These are phyloP conservation scores for Heteropelma amictum DNA, from an alignment of 2,888 invertebrate species.

Conservation along the genomic window DNA sequence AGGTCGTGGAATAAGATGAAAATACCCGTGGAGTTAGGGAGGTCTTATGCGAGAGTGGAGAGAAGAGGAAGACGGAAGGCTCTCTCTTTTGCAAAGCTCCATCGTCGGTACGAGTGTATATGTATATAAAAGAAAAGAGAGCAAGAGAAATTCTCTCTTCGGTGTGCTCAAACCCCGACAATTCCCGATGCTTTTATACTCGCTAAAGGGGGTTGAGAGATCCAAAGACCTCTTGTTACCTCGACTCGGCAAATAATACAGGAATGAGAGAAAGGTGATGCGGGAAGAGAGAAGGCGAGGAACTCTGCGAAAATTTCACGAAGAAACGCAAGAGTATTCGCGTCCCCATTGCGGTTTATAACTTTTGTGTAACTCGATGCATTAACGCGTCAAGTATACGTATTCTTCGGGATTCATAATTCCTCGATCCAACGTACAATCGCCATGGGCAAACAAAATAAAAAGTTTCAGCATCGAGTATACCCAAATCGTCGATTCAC, in stretches of 20 bases:
- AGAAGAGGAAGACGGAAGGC: slow-evolving; percentile 20
- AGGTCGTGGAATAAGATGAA: slow-evolving; percentile 76
- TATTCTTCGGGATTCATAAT: slow-evolving; percentile 41
- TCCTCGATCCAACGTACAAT: slow-evolving; percentile 19
- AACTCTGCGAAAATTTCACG: slow-evolving; percentile 71
- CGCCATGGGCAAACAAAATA: background rate
- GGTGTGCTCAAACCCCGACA: slow-evolving; percentile 26
- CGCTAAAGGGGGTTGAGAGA: slow-evolving; percentile 38
- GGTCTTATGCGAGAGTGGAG: slow-evolving; percentile 68
- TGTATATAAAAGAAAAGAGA: background rate
- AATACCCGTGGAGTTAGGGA: slow-evolving; percentile 77
- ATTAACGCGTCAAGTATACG: slow-evolving; percentile 61
- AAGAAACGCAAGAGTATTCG: slow-evolving; percentile 55
- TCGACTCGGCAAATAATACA: slow-evolving; percentile 72
- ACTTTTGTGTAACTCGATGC: slow-evolving; percentile 64
- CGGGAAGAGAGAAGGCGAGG: background rate
- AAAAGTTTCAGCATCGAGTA: too few species aligned
- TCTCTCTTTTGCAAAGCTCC: slow-evolving; percentile 29
- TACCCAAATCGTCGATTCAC: background rate
- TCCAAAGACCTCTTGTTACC: slow-evolving; percentile 52
- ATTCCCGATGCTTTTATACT: slow-evolving; percentile 50
- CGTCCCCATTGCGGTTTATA: slow-evolving; percentile 60
- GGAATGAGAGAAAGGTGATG: slow-evolving; percentile 41
- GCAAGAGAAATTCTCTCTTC: slow-evolving; percentile 7
- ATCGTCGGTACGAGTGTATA: background rate